phyloP scores from a whole-genome alignment of 2,113 vertebrate species.

The Numenius arquata region DNA sequence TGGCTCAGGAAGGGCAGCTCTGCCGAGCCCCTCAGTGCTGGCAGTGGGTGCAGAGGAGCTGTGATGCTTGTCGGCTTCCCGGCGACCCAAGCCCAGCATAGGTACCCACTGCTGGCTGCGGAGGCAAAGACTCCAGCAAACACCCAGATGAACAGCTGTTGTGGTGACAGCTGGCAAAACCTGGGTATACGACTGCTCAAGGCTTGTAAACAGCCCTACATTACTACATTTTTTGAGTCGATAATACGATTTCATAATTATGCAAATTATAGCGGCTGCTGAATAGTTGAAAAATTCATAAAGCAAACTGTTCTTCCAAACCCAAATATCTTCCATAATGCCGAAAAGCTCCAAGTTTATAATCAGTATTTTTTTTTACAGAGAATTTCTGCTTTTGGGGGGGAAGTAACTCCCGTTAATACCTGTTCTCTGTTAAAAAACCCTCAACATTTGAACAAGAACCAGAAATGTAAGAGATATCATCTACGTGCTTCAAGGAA shows the following conservation, averaged over 20 bases:
- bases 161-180: neutral
- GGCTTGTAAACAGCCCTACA: neutral
- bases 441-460: neutral
- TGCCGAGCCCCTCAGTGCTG: rapidly evolving
- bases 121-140: no score
- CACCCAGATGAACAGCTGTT: neutral
- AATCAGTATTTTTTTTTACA: neutral
- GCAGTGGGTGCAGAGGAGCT: neutral
- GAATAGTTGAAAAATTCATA: neutral
- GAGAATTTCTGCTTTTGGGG: neutral
- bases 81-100: rapidly evolving
- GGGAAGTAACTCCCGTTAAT: neutral
- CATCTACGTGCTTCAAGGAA: no score
- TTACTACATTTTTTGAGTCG: neutral
- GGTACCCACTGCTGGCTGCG: rapidly evolving
- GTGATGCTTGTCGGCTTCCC: no score
- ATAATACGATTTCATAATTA: neutral
- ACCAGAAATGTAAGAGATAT: neutral
- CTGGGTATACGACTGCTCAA: rapidly evolving
- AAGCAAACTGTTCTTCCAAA: neutral
- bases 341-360: neutral
- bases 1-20: neutral
- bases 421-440: neutral
- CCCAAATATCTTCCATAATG: neutral
- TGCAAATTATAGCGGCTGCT: neutral